Conservation (phyloP, 2,888 invertebrate genomes). For the Colletes collaris region DNA sequence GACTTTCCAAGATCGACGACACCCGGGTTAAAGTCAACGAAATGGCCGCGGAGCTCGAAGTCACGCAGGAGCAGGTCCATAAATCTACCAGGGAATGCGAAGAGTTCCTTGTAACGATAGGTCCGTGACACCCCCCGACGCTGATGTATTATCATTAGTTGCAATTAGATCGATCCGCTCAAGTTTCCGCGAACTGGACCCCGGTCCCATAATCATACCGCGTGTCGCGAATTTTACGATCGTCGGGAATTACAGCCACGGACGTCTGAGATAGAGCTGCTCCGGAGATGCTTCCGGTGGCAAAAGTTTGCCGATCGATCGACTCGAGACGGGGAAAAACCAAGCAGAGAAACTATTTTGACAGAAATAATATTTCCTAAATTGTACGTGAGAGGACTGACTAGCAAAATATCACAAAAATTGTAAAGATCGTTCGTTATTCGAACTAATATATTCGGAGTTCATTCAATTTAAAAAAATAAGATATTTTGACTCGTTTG, state of each 20-base stretch:
- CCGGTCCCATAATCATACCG: slow-evolving; percentile 4
- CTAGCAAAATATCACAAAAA: too few relatives aligned
- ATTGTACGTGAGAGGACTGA: too few relatives aligned
- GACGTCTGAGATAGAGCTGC: not conserved
- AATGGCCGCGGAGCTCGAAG: slow-evolving; percentile 92
- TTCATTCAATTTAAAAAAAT: too few relatives aligned
- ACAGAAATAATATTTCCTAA: too few relatives aligned
- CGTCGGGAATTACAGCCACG: not conserved
- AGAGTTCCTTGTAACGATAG: slow-evolving; percentile 91
- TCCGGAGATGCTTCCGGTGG: too few relatives aligned
- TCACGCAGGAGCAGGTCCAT: slow-evolving; percentile 89
- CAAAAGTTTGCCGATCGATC: too few relatives aligned
- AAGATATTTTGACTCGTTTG: too few relatives aligned
- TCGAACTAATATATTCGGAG: too few relatives aligned
- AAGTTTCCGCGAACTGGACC: slow-evolving; percentile 12
- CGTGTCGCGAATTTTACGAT: not conserved
- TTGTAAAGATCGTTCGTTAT: too few relatives aligned
- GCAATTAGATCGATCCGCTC: slow-evolving; percentile 47
- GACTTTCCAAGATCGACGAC: slow-evolving; percentile 94
- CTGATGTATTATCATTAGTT: slow-evolving; percentile 55
- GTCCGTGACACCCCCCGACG: slow-evolving; percentile 54
- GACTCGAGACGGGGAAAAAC: too few relatives aligned
- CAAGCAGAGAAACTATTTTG: too few relatives aligned
- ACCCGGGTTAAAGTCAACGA: slow-evolving; percentile 91
- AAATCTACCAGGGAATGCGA: slow-evolving; percentile 93